A percentile compares a stretch with the other conserved stretches of the same genome.
Conservation (phyloP, 2,888 invertebrate species). For the Chrysotoxum bicinctum region DNA sequence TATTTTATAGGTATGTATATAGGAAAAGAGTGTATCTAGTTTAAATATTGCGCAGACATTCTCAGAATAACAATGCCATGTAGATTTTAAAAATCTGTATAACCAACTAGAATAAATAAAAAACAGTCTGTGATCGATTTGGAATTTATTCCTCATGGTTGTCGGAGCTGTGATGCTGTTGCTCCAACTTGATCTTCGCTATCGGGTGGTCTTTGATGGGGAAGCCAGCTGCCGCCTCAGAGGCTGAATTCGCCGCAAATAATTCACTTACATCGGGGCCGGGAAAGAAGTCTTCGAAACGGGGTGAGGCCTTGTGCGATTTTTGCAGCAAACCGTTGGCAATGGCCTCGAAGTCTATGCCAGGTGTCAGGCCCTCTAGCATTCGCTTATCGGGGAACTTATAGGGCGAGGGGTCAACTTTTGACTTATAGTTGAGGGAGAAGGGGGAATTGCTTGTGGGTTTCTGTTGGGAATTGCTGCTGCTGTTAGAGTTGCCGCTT, state of each 20-base stretch:
- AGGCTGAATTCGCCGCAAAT: conserved; percentile 75
- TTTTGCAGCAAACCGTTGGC: conserved; percentile 80
- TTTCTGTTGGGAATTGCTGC: conserved; percentile 52
- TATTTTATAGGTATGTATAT: conserved; percentile 40
- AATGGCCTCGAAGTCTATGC: conserved; percentile 80
- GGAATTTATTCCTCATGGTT: conserved; percentile 79
- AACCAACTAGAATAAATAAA: conserved; percentile 42
- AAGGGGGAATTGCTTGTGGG: conserved; percentile 71
- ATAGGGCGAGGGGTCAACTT: conserved; percentile 78
- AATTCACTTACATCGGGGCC: conserved; percentile 79
- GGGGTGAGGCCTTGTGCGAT: conserved; percentile 80
- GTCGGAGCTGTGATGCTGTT: conserved; percentile 78
- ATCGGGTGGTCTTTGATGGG: conserved; percentile 74
- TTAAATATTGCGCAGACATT: conserved; percentile 51
- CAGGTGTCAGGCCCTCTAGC: conserved; percentile 79
- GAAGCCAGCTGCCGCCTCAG: conserved; percentile 73
- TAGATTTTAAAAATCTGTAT: conserved; percentile 31
- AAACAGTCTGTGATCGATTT: conserved; percentile 51
- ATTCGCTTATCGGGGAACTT: conserved; percentile 77
- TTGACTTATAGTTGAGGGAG: conserved; percentile 76
- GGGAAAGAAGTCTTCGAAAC: conserved; percentile 80
- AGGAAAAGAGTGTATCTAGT: conserved; percentile 60
- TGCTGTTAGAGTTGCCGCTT: conserved; percentile 60
- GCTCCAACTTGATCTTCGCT: conserved; percentile 80
- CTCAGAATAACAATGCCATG: conserved; percentile 28